phyloP scores from a whole-genome alignment of 2,888 invertebrate genomes.

The Epinotia ramella region DNA sequence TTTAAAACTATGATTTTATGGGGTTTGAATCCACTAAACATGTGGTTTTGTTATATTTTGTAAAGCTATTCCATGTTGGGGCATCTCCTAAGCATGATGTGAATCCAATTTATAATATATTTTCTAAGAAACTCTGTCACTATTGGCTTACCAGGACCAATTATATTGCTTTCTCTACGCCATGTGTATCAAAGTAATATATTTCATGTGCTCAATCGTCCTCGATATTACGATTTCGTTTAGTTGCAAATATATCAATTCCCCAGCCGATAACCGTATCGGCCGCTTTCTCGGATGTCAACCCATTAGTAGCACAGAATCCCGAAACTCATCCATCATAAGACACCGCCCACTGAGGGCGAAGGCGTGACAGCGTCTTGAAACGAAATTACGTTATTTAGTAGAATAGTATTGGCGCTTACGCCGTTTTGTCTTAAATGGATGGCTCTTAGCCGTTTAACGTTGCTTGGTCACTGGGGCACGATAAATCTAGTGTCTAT shows the following conservation, averaged over 20 bases:
- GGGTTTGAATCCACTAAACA: no score
- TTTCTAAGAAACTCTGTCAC: no score
- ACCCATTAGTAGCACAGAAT: slow-evolving; percentile 19
- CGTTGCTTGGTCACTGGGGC: slow-evolving; percentile 11
- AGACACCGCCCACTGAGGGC: not conserved
- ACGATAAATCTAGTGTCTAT: slow-evolving; percentile 7
- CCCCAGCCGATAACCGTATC: not conserved
- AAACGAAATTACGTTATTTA: not conserved
- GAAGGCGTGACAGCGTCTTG: not conserved
- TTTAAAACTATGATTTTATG: no score
- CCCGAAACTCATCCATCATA: slow-evolving; percentile 17
- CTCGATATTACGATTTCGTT: slow-evolving; percentile 3
- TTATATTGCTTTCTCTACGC: no score
- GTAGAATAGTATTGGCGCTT: not conserved
- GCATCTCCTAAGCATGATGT: no score
- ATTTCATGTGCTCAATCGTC: not conserved
- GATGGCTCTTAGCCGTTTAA: slow-evolving; percentile 5
- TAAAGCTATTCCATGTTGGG: no score
- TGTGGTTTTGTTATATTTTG: no score
- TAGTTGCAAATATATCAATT: not conserved
- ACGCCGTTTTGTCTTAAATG: not conserved
- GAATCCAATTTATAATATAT: no score
- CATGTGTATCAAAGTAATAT: no score
- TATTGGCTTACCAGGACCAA: no score
- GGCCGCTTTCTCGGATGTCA: slow-evolving; percentile 18